These are phyloP conservation scores for Dinomys branickii DNA, from an alignment of 2,113 vertebrate genomes.

Conservation along the genomic window DNA sequence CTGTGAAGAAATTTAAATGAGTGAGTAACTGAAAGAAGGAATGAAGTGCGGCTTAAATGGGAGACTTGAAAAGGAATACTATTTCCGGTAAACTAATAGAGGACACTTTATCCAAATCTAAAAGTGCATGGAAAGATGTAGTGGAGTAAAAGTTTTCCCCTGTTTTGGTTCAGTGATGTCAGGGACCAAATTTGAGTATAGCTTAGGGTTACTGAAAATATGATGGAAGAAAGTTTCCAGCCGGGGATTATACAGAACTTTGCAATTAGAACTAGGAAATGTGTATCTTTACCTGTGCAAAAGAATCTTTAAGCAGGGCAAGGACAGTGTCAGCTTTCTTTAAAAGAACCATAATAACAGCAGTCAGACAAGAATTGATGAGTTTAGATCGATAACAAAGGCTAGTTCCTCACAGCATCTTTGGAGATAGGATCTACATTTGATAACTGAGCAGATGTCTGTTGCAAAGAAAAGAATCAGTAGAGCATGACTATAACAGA, in stretches of 20 bases:
- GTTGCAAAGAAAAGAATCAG: not conserved
- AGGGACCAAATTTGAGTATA: not conserved
- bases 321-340: not conserved
- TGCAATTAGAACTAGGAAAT: not conserved
- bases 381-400: not conserved
- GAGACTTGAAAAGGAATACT: not conserved
- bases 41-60: not conserved
- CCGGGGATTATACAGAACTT: not conserved
- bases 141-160: not conserved
- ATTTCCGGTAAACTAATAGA: not conserved
- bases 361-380: constrained; percentile 42
- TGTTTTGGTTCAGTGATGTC: not conserved
- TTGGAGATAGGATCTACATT: constrained; percentile 47
- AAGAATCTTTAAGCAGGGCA: not conserved
- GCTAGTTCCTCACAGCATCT: not conserved
- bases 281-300: not conserved
- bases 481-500: not conserved
- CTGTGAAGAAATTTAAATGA: not conserved
- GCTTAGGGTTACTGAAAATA: not conserved
- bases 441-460: constrained; percentile 55
- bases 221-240: not conserved
- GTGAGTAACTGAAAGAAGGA: not conserved
- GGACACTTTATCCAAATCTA: not conserved
- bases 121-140: not conserved
- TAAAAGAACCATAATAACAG: not conserved